These are phyloP conservation scores for Loriculus beryllinus DNA, from an alignment of 2,797 vertebrate genomes.

Conservation along the genomic window DNA sequence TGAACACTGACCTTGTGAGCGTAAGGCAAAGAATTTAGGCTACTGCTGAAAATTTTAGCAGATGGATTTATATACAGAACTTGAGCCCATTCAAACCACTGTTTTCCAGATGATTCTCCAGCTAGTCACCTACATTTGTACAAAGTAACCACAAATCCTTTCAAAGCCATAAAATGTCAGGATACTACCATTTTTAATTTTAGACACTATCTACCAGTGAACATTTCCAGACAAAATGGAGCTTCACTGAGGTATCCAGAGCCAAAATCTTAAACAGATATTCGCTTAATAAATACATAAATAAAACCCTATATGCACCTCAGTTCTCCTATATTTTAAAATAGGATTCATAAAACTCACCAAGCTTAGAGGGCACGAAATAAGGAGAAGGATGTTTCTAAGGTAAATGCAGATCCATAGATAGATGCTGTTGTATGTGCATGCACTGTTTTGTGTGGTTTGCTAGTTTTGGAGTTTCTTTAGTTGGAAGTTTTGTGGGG, in stretches of 20 bases:
- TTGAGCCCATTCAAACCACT: background rate
- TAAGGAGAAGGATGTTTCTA: background rate
- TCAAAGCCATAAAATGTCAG: background rate
- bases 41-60: background rate
- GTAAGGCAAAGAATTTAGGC: background rate
- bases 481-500: background rate
- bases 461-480: background rate
- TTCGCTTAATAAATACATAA: background rate
- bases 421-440: fast-evolving
- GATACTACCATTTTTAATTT: background rate
- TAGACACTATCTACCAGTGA: too few relatives aligned
- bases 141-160: background rate
- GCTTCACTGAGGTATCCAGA: background rate
- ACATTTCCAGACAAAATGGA: background rate
- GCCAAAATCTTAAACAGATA: background rate
- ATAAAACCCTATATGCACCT: background rate
- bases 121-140: background rate
- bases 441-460: background rate
- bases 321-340: background rate
- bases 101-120: background rate
- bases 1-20: background rate
- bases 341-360: background rate
- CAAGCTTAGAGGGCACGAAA: background rate
- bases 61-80: background rate
- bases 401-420: background rate